Base-by-base conservation (phyloP, 2,888 invertebrate genomes). In the Drosophila barbarae region DNA sequence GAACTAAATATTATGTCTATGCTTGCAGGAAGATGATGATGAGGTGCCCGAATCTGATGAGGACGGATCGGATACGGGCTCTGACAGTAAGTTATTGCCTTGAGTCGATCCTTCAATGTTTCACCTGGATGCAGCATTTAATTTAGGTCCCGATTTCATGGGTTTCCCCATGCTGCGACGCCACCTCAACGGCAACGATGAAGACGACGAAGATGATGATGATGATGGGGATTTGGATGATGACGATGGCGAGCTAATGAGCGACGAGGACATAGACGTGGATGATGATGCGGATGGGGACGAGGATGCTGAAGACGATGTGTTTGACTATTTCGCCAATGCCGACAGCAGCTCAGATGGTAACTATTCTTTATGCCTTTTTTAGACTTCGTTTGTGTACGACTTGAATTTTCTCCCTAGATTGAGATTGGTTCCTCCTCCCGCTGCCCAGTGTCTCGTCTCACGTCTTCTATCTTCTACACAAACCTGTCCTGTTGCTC, bases 11-110 rank as follows among this genome's bases (percentile, higher is more conserved):
- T 80, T 74, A 72, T 79, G 73, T 88, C 80, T 85, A 78, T 84
- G 82, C 77, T 88, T 89, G 74, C 88, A 91, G 86, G 92, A 93
- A 77, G 93, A 93, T 75, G 93, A 93, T 72, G 93, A 93, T 54
- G 92, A 92, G 88, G 91, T 84, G 91, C 92, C 91, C 56, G 91
- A 68, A 64, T 77, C 85, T 72, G 85, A 86, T 73, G 93, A 93
- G 79, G 93, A 93, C 84, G 87, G 87, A 60, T 88, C 89, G 42
- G 90, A 89, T 42, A 86, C 87, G 69, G 88, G 88, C 76, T 87
- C 87, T 49, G 87, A 84, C 59, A 85, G 87, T 88, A 72, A 77
- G 79, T 67, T 13, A 21, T 7, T 3, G 7, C 7, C 18, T 13
- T 7, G 3, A 21, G 21, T 39, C 1, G 13, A 1, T 15, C 0